Conservation (phyloP, 2,888 invertebrate species). For the Zygogramma bicolorata region DNA sequence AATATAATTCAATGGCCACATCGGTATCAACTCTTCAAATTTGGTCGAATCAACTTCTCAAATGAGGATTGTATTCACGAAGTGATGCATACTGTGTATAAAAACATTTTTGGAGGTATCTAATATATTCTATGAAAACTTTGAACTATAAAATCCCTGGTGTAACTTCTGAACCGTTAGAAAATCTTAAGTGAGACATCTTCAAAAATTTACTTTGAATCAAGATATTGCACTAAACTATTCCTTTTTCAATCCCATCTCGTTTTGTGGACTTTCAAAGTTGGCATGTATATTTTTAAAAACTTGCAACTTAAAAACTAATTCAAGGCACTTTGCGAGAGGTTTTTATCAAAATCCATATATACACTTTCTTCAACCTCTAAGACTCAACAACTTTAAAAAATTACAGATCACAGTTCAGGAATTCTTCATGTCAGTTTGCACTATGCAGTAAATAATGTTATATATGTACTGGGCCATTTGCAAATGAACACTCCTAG, state of each 20-base stretch:
- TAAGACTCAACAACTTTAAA: neutral
- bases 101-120: neutral
- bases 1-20: too few species aligned
- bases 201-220: too few species aligned
- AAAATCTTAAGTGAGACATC: neutral
- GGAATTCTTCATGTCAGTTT: neutral
- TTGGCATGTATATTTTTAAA: neutral
- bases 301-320: neutral
- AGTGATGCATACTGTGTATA: too few species aligned
- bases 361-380: too few species aligned
- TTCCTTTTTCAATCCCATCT: too few species aligned
- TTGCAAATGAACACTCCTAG: constrained; percentile 16
- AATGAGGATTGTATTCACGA: too few species aligned
- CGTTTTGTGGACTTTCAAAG: too few species aligned
- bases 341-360: too few species aligned
- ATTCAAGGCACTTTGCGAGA: constrained; percentile 6
- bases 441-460: neutral
- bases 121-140: neutral
- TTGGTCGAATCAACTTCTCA: too few species aligned
- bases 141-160: neutral
- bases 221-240: too few species aligned
- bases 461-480: neutral
- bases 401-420: neutral
- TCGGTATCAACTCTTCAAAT: too few species aligned
- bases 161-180: too few species aligned